Evolutionary conservation across 2,113 vertebrate species (phyloP), one percentile per base, ranked within the genome.

Genomic region (Coreoperca whiteheadi): DNA sequence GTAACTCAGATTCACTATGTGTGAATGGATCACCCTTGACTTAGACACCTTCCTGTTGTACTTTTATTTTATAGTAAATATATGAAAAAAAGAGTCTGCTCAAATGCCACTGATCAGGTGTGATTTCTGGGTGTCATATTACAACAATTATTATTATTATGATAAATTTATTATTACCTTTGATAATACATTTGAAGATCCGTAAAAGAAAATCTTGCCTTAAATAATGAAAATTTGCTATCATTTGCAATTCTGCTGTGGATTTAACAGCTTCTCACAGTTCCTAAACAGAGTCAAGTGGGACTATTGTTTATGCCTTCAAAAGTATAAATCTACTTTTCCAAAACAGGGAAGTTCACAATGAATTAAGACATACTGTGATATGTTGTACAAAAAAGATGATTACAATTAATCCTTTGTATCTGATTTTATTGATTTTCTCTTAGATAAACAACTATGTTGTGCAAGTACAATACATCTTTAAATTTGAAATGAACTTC

Each of bases 1-100:
- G 43, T 54, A 79, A 68, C 68, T 87, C n/a, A 74, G 41, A 11
- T 6, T 77, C 18, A 6, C 46, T 70, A 16, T 20, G 53, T 67
- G 56, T 34, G 54, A 68, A 54, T 34, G 48, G 28, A 53, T 39
- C 14, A 4, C 64, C 53, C 79, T 79, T 79, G 30, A 80, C 46
- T 73, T 15, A 4, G 23, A 46, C 28, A 46, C 51, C 21, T 70
- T 56, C 57, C 16, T 30, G 15, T 30, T n/a, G 14, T 11, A 32
- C 30, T 39, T 32, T 53, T 43, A 16, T 61, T 20, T 59, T 66
- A 66, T 20, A 21, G 46, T 21, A 48, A 63, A 53, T 39, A 28
- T 15, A 20, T 1, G 46, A 30, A 32, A 8, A 53, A 30, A 68
- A 20, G 6, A 32, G 8, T 34, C 32, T 41, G 63, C 41, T 4